Evolutionary conservation across 2,888 invertebrate genomes (phyloP), one percentile per base, ranked within the genome.

Genomic region (Tetropium fuscum): DNA sequence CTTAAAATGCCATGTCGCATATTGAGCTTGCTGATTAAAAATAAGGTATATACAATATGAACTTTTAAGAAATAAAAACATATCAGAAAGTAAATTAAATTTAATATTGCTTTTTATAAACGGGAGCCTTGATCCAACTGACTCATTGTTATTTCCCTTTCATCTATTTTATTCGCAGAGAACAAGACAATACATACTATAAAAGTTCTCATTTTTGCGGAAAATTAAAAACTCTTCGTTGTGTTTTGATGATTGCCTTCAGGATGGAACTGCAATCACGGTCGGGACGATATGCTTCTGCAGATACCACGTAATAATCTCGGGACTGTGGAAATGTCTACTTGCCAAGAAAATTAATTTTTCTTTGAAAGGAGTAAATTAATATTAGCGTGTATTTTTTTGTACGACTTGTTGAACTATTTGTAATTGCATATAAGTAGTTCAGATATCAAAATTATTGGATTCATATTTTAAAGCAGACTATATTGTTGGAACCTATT

Each of bases 221-320:
- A 60, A 64, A 69, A 66, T 63, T 66, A 57, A 64, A 65, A 69
- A 69, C 60, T 45, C 40, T 45, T 5, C 43, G 53, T 47, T 60
- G 54, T 54, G 49, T 64, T 51, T 54, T 60, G 59, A 61, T 56
- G 68, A 60, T 61, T 63, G 63, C 64, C 69, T 60, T 48, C 51
- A 43, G 69, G 63, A 62, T 65, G 56, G 63, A 69, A 66, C 60
- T 58, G 65, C 66, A 69, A 69, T 69, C 62, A 61, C 54, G 44
- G 48, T 55, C 51, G 43, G 59, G 36, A 57, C 61, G 64, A 65
- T 68, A 67, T 66, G 61, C 63, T 57, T 49, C 48, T 58, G 55
- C 53, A 54, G 45, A 48, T 51, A 45, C 45, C 54, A 41, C 41
- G 30, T 34, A 16, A 44, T 53, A 44, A 41, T 40, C 49, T 40